Conservation (phyloP, 2,113 vertebrate genomes). For the Myanophis thanlyinensis region DNA sequence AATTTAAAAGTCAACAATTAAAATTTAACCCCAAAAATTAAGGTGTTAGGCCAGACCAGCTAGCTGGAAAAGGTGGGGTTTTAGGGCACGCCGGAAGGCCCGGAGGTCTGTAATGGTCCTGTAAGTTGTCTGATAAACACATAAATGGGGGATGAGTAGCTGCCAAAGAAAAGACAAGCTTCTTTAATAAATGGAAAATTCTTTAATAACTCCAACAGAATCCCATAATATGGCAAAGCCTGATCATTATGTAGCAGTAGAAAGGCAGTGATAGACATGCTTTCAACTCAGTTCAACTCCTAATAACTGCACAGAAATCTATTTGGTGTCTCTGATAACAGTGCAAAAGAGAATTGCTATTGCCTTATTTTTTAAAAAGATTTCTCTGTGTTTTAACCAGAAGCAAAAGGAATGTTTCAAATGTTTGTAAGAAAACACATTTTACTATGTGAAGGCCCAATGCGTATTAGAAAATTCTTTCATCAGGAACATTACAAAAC, state of each 20-base stretch:
- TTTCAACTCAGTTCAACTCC: background rate
- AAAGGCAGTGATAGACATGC: background rate
- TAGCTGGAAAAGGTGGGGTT: too few relatives aligned
- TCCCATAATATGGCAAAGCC: background rate
- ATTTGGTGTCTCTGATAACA: background rate
- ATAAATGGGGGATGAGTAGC: background rate
- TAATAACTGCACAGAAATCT: background rate
- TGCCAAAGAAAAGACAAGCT: background rate
- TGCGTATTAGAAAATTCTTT: background rate
- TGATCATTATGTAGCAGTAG: background rate
- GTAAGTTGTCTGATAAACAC: background rate
- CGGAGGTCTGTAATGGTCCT: too few relatives aligned
- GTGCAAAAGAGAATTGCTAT: background rate
- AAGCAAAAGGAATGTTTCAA: background rate
- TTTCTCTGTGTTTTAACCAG: background rate
- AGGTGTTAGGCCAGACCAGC: too few relatives aligned
- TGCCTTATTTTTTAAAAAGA: background rate
- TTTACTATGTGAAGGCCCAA: background rate
- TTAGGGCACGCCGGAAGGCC: too few relatives aligned
- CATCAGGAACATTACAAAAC: background rate
- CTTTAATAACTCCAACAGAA: background rate
- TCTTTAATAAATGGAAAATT: background rate
- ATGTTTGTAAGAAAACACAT: background rate
- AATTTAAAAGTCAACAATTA: too few relatives aligned
- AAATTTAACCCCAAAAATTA: too few relatives aligned